phyloP scores from a whole-genome alignment of 2,113 vertebrate species.

The Ranitomeya variabilis region DNA sequence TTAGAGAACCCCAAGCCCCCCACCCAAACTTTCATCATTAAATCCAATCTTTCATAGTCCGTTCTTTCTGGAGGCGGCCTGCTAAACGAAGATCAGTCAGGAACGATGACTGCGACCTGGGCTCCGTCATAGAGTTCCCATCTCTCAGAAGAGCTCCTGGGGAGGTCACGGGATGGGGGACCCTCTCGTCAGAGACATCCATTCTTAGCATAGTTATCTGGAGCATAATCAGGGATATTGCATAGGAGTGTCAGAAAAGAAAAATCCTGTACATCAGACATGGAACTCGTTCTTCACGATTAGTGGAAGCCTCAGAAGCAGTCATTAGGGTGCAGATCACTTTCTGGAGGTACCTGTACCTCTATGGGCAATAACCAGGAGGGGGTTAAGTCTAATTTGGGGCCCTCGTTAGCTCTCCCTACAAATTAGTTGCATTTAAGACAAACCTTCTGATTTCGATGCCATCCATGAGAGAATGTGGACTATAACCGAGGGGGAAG shows the following conservation, averaged over 20 bases:
- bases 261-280: neutral
- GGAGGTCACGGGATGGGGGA: neutral
- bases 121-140: slow-evolving; percentile 44
- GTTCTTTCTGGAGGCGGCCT: neutral
- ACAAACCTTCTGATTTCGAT: neutral
- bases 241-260: slow-evolving; percentile 46
- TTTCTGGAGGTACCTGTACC: neutral
- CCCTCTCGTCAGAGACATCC: neutral
- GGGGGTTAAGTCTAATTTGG: neutral
- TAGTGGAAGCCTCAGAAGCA: slow-evolving; percentile 21
- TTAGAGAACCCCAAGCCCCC: neutral
- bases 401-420: neutral
- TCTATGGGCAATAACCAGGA: neutral
- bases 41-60: neutral
- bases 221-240: slow-evolving; percentile 33
- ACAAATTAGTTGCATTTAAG: neutral
- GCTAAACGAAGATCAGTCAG: neutral
- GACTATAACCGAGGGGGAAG: neutral
- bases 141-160: slow-evolving; percentile 44
- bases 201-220: neutral
- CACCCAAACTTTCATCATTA: neutral
- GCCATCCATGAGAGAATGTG: neutral
- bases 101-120: neutral
- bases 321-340: neutral
- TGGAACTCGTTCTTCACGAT: neutral